phyloP scores from a whole-genome alignment of 2,888 invertebrate species.

The Philaethria dido region DNA sequence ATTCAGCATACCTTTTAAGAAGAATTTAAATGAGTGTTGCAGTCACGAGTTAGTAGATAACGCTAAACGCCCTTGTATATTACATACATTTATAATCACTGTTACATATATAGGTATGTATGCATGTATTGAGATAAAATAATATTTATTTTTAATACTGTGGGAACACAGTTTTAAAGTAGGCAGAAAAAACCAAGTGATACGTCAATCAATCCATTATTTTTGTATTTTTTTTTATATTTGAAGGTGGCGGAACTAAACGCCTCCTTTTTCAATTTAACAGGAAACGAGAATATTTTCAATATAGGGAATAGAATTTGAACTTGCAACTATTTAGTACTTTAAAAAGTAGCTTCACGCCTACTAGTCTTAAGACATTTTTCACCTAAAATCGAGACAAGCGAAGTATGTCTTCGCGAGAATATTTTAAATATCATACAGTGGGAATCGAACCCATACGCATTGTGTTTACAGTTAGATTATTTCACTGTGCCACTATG shows the following conservation, averaged over 20 bases:
- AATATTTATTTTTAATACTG: too few species aligned
- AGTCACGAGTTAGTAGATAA: conserved; percentile 18
- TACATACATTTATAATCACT: conserved; percentile 11
- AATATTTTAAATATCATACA: too few species aligned
- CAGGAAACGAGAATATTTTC: background rate
- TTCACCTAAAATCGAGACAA: too few species aligned
- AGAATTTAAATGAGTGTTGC: background rate
- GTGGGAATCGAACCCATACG: too few species aligned
- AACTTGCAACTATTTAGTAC: background rate
- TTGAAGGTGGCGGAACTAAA: background rate
- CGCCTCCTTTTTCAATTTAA: background rate
- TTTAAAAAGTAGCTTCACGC: too few species aligned
- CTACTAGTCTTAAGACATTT: too few species aligned
- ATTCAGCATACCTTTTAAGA: background rate
- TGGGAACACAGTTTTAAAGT: too few species aligned
- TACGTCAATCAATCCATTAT: background rate
- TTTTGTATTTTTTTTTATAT: background rate
- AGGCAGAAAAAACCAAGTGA: background rate
- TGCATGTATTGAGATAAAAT: background rate
- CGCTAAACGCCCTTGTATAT: background rate
- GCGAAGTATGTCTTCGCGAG: too few species aligned
- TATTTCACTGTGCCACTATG: too few species aligned
- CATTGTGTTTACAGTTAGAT: too few species aligned
- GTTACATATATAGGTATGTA: background rate
- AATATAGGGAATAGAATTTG: background rate